Evolutionary conservation across 2,888 invertebrate species (phyloP).

Genomic region (Drosophila mettleri): DNA sequence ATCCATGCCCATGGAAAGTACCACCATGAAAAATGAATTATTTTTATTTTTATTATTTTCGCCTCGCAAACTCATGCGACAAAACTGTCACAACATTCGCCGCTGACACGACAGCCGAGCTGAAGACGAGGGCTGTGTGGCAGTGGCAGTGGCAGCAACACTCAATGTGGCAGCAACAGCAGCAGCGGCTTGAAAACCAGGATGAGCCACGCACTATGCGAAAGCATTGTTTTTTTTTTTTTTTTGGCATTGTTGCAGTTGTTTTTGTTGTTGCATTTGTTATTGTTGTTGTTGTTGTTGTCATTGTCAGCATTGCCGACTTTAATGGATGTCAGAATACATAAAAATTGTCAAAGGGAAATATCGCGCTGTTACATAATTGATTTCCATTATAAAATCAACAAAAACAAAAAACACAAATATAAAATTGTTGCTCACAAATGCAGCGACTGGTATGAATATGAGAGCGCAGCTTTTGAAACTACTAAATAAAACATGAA

Average conservation of each 20-base stretch:
- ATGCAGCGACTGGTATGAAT: neutral
- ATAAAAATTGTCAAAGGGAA: slow-evolving; percentile 79
- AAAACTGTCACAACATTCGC: slow-evolving; percentile 77
- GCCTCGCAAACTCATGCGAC: slow-evolving; percentile 60
- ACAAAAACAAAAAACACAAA: slow-evolving; percentile 10
- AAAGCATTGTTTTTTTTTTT: slow-evolving; percentile 74
- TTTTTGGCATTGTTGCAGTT: slow-evolving; percentile 65
- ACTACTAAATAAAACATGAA: neutral
- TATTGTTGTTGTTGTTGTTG: slow-evolving; percentile 52
- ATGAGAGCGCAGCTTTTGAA: neutral
- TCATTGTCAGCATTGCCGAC: slow-evolving; percentile 73
- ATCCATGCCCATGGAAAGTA: slow-evolving; percentile 1
- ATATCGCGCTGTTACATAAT: slow-evolving; percentile 60
- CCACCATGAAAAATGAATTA: slow-evolving; percentile 76
- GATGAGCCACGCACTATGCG: slow-evolving; percentile 59
- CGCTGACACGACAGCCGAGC: slow-evolving; percentile 56
- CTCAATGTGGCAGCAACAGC: slow-evolving; percentile 11
- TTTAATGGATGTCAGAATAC: slow-evolving; percentile 76
- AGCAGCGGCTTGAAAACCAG: slow-evolving; percentile 23
- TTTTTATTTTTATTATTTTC: slow-evolving; percentile 77
- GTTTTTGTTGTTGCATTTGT: slow-evolving; percentile 44
- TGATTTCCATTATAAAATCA: slow-evolving; percentile 67
- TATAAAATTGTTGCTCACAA: slow-evolving; percentile 19
- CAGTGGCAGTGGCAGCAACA: neutral
- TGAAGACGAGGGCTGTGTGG: slow-evolving; percentile 39